These are phyloP conservation scores for Pterocles orientalis DNA, from an alignment of 2,113 vertebrate species.

Conservation along the genomic window DNA sequence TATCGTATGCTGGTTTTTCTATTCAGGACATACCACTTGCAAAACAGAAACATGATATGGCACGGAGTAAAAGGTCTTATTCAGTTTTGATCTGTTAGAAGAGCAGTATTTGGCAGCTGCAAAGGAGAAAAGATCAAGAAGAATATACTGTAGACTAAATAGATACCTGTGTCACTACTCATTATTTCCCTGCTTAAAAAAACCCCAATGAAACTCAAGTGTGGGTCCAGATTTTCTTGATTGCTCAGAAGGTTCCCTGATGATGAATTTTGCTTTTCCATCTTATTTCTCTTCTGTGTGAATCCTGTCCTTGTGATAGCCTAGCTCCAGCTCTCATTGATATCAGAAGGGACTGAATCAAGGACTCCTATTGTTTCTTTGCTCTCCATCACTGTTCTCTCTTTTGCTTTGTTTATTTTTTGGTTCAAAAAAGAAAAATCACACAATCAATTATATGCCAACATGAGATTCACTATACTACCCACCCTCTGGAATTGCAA, in stretches of 20 bases:
- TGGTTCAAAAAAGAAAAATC: background rate
- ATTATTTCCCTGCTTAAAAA: background rate
- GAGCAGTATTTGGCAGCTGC: background rate
- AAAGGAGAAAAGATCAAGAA: background rate
- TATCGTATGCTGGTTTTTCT: background rate
- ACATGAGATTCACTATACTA: background rate
- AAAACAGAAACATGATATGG: background rate
- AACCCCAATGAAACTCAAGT: background rate
- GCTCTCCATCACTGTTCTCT: background rate
- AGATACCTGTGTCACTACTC: background rate
- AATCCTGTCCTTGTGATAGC: background rate
- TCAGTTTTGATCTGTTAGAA: background rate
- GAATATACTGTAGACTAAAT: background rate
- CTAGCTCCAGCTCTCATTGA: background rate
- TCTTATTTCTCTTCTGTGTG: background rate
- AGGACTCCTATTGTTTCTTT: background rate
- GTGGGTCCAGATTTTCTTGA: background rate
- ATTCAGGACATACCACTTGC: background rate
- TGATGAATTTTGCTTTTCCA: background rate
- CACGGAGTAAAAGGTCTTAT: background rate
- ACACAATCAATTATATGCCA: background rate
- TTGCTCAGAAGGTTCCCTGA: background rate
- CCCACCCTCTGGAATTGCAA: background rate
- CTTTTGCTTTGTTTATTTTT: background rate
- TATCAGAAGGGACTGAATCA: background rate